Base-by-base conservation (phyloP, 2,113 vertebrate species). In the Strix aluco region DNA sequence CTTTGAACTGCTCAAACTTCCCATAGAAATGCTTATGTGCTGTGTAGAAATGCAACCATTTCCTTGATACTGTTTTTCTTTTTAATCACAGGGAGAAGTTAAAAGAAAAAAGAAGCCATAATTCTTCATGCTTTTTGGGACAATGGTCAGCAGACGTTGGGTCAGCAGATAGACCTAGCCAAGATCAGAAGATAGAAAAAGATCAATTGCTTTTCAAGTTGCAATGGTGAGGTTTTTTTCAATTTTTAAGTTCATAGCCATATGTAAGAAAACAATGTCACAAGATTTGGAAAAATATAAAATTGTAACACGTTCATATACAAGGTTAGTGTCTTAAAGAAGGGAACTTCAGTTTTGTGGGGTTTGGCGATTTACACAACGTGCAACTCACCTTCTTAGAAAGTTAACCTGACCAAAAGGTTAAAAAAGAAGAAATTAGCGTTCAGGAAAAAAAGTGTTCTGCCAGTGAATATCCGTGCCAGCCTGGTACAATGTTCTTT, bases 1-100 rank as follows among this genome's bases (percentile, higher is more conserved):
- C 82, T 94, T 93, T 49, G 58, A 93, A 91, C 62, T 69, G n/a
- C 38, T 85, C 67, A 65, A 12, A 63, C 62, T 70, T 95, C 72
- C 36, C 54, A 70, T 30, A 62, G 62, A 91, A 54, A 95, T 77
- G 14, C 22, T 87, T 38, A 29, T 40, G 22, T n/a, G 42, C 42
- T 51, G 7, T 34, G 42, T 3, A 72, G 30, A 62, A 93, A 90
- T 21, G 27, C 63, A 93, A 83, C 55, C 5, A 27, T 32, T 73
- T 95, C 59, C 42, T 83, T 65, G n/a, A 12, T 70, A 57, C 17
- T 58, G 1, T 51, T 22, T 26, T 52, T 77, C 62, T 23, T 71
- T 38, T 49, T 15, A 34, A 49, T 54, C 38, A 81, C 8, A 20
- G 9, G 8, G 16, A 77, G 23, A 42, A 67, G 42, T 71, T 81